These are phyloP conservation scores for Platysternon megacephalum DNA, from an alignment of 2,113 vertebrate genomes.

Conservation along the genomic window DNA sequence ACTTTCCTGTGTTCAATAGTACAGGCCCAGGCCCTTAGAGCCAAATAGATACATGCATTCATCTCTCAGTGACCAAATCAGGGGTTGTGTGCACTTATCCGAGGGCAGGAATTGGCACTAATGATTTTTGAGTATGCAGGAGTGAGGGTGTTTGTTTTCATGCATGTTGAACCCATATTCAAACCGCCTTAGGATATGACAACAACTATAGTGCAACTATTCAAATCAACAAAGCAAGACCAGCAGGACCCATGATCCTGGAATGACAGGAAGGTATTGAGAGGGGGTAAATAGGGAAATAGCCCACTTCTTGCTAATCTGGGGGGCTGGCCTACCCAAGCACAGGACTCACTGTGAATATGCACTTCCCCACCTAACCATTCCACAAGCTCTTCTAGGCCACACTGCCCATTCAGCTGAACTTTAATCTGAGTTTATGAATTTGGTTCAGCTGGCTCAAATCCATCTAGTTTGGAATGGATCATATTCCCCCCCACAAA, in stretches of 20 bases:
- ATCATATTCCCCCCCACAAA: not conserved
- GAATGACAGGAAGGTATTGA: not conserved
- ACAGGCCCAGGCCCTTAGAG: fast-evolving
- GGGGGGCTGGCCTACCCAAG: not conserved
- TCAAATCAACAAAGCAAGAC: not conserved
- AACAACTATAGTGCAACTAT: not conserved
- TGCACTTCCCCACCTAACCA: not conserved
- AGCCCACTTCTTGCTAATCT: not conserved
- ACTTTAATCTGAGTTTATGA: not conserved
- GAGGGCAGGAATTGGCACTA: not conserved
- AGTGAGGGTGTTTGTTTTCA: not conserved
- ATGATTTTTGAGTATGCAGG: not conserved
- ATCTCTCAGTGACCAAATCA: not conserved
- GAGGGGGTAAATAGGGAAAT: not conserved
- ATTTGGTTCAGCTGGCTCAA: not conserved
- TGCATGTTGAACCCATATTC: not conserved
- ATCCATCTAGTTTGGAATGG: not conserved
- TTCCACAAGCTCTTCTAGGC: not conserved
- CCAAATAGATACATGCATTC: not conserved
- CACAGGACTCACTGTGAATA: not conserved
- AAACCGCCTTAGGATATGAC: not conserved
- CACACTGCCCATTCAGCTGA: not conserved
- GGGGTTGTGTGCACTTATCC: not conserved
- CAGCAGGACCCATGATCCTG: not conserved
- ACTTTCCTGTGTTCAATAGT: not conserved